phyloP scores from a whole-genome alignment of 2,888 invertebrate species.

The Arrhopalites spinosus region DNA sequence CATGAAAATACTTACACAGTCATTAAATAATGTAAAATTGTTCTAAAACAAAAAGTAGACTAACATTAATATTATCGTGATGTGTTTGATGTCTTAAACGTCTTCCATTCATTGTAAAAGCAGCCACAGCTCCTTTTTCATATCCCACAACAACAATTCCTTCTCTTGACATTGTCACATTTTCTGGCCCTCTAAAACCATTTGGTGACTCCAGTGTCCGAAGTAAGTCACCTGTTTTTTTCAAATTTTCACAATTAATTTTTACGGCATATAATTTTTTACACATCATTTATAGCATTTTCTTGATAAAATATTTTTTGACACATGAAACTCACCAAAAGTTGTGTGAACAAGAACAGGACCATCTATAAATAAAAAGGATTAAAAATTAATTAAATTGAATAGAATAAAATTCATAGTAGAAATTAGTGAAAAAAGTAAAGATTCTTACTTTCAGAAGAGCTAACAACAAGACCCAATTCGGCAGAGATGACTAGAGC shows the following conservation, averaged over 20 bases:
- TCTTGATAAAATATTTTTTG: too few species aligned
- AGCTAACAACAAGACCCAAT: slow-evolving; percentile 94
- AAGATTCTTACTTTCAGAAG: slow-evolving; percentile 70
- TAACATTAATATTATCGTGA: slow-evolving; percentile 91
- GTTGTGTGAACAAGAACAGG: slow-evolving; percentile 97
- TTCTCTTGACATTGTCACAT: slow-evolving; percentile 93
- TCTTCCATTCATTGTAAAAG: slow-evolving; percentile 93
- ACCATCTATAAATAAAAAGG: slow-evolving; percentile 70
- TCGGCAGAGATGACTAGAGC: slow-evolving; percentile 97
- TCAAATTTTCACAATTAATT: too few species aligned
- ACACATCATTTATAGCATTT: too few species aligned
- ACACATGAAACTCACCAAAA: too few species aligned
- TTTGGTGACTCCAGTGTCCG: slow-evolving; percentile 84
- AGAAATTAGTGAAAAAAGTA: not conserved
- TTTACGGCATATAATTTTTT: too few species aligned
- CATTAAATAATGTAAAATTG: not conserved
- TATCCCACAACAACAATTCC: slow-evolving; percentile 95
- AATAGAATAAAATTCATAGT: not conserved
- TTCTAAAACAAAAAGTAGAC: slow-evolving; percentile 35
- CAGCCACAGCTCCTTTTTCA: slow-evolving; percentile 87
- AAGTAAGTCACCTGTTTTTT: too few species aligned
- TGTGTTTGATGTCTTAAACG: slow-evolving; percentile 87
- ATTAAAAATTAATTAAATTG: not conserved
- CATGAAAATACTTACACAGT: not conserved
- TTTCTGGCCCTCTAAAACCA: slow-evolving; percentile 76